A percentile compares a stretch with the other conserved stretches of the same genome.
phyloP scores from a whole-genome alignment of 2,797 vertebrate genomes.

The Cossypha dichroa region DNA sequence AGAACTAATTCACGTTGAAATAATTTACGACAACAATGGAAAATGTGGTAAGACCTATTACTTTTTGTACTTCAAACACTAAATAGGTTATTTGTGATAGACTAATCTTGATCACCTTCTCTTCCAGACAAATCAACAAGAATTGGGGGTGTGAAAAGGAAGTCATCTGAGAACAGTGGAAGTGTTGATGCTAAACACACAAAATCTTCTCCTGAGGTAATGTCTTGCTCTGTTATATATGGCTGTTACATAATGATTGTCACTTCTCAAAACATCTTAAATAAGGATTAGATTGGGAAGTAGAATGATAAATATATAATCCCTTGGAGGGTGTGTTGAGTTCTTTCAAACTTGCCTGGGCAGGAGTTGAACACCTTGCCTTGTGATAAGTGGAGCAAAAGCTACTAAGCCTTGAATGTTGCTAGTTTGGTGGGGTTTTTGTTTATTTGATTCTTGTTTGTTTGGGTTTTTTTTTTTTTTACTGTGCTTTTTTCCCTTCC shows the following conservation, averaged over 20 bases:
- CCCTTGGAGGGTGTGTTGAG: not conserved
- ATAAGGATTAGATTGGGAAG: not conserved
- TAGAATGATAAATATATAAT: not conserved
- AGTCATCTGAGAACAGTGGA: conserved; percentile 56
- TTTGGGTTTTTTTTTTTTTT: not conserved
- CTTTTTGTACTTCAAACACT: not conserved
- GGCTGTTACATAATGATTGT: not conserved
- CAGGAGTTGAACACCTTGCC: not conserved
- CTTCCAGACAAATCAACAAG: conserved; percentile 70
- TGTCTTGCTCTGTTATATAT: not conserved
- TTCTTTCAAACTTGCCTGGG: not conserved
- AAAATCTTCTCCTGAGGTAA: conserved; percentile 74
- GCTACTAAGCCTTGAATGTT: not conserved
- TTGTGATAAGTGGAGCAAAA: not conserved
- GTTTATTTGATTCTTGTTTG: not conserved
- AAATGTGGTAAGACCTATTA: conserved; percentile 71
- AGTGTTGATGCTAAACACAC: conserved; percentile 67
- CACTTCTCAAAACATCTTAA: not conserved
- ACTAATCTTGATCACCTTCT: not conserved
- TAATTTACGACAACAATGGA: conserved; percentile 74
- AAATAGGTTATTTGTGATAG: not conserved
- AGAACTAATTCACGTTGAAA: conserved; percentile 79
- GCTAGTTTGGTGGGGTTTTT: not conserved
- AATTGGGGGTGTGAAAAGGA: conserved; percentile 71
- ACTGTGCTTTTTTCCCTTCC: not conserved